Percentiles rank a stretch among this genome's conserved stretches.
phyloP scores from a whole-genome alignment of 2,797 vertebrate species.

The Lepilemur ruficaudatus region DNA sequence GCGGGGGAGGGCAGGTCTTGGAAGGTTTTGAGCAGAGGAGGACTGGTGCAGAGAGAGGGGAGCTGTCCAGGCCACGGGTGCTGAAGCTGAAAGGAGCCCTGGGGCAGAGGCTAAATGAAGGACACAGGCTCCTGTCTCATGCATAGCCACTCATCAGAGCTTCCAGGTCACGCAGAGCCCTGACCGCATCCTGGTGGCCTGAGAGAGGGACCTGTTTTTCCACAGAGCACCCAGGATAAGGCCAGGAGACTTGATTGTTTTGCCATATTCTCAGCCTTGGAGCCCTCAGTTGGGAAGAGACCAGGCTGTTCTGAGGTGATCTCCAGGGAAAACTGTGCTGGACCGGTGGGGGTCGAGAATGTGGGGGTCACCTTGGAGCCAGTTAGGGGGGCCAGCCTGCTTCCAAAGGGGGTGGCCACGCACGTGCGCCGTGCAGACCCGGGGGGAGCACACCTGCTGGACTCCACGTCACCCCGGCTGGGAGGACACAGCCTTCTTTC shows the following conservation, averaged over 20 bases:
- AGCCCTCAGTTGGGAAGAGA: neutral
- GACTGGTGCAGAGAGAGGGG: fast-evolving
- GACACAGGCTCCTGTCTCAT: neutral
- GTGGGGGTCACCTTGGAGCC: neutral
- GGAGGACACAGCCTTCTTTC: neutral
- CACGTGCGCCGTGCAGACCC: fast-evolving
- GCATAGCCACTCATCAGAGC: neutral
- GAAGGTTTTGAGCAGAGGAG: neutral
- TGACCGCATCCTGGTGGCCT: neutral
- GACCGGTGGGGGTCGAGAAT: neutral
- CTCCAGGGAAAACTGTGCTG: neutral
- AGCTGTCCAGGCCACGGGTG: conserved; percentile 31
- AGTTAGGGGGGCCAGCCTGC: neutral
- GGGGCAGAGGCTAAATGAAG: neutral
- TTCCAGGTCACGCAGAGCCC: neutral
- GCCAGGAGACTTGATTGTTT: neutral
- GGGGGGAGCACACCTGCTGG: neutral
- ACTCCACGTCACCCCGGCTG: neutral
- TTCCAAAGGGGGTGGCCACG: neutral
- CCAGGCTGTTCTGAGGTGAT: neutral
- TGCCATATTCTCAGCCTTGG: neutral
- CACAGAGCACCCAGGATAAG: neutral
- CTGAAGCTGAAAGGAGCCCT: conserved; percentile 24
- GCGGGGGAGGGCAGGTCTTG: neutral
- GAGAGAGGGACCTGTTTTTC: neutral